Conservation (phyloP, 2,113 vertebrate species). For the Dasyurus viverrinus region DNA sequence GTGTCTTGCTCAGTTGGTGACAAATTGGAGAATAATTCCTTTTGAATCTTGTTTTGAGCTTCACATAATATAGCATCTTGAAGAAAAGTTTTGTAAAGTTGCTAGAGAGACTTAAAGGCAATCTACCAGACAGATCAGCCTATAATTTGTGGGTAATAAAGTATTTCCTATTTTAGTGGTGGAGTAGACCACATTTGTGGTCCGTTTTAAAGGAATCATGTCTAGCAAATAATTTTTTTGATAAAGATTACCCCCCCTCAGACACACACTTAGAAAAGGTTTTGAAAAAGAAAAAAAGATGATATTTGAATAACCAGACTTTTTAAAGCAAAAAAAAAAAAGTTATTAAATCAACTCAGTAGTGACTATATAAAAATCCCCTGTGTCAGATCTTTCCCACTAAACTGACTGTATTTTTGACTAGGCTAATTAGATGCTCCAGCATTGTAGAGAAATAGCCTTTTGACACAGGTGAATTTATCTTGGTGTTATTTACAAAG, state of each 20-base stretch:
- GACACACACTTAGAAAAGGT: background rate
- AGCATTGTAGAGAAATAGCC: background rate
- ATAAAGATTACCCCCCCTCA: background rate
- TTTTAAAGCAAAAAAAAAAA: background rate
- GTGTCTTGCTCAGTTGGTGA: background rate
- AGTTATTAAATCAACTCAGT: background rate
- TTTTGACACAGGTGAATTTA: background rate
- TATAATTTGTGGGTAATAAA: background rate
- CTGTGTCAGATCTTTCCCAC: background rate
- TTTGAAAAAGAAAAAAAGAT: too few relatives aligned
- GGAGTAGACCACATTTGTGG: background rate
- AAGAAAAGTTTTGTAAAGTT: background rate
- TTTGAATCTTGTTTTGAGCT: background rate
- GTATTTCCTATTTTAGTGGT: background rate
- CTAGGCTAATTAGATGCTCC: background rate
- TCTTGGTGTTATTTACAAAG: background rate
- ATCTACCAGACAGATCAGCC: background rate
- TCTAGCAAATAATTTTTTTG: background rate
- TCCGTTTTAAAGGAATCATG: background rate
- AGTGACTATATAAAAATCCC: background rate
- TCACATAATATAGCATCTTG: background rate
- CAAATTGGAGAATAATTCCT: background rate
- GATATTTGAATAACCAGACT: background rate
- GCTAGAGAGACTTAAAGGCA: background rate
- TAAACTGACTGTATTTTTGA: background rate